Evolutionary conservation across 1,140 invertebrate species (phyloP).

Genomic region (Pseudomyrmex pallidus): DNA sequence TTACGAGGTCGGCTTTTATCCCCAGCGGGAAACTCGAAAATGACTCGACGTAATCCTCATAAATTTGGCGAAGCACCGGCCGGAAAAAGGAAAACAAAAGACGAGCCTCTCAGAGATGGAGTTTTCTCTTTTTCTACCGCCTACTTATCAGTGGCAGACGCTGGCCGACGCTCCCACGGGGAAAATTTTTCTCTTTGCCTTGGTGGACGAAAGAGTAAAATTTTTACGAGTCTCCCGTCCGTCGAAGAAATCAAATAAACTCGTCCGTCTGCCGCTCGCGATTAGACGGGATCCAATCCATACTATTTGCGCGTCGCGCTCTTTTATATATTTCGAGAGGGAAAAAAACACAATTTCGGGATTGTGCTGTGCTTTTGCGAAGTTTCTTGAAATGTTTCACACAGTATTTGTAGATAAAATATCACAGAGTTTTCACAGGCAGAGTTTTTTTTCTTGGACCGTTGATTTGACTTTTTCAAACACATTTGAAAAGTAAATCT

Average conservation of each 20-base stretch:
- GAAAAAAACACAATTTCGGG: not conserved
- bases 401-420: not conserved
- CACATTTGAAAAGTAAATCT: not conserved
- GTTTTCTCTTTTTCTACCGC: constrained; percentile 28
- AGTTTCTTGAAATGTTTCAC: not conserved
- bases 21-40: constrained; percentile 64
- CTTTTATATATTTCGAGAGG: not conserved
- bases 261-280: not conserved
- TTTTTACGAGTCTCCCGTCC: constrained; percentile 38
- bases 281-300: constrained; percentile 27
- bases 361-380: not conserved
- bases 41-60: constrained; percentile 66
- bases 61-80: constrained; percentile 57
- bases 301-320: too few species aligned
- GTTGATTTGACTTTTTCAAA: not conserved
- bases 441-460: too few species aligned
- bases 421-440: too few species aligned
- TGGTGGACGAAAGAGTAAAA: constrained; percentile 45
- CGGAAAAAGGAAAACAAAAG: constrained; percentile 55
- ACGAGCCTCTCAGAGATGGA: constrained; percentile 43
- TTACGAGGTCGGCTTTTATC: constrained; percentile 66
- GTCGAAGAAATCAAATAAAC: constrained; percentile 39
- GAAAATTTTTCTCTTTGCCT: constrained; percentile 33
- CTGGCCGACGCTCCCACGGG: constrained; percentile 24
- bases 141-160: constrained; percentile 57